Conservation (phyloP, 2,888 invertebrate species). For the Phasia obesa region DNA sequence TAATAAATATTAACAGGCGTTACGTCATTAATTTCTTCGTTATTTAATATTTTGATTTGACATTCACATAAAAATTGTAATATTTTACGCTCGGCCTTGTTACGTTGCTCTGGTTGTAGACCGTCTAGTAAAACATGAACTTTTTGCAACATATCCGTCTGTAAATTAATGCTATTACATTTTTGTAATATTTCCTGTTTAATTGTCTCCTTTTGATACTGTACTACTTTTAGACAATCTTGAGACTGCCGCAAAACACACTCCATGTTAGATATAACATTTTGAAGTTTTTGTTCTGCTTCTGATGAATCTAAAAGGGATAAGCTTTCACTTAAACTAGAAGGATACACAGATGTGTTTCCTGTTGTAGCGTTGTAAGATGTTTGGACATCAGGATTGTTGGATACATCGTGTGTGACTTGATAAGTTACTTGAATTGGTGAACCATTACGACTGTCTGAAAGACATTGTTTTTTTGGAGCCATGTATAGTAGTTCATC, state of each 20-base stretch:
- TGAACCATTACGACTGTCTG: constrained; percentile 17
- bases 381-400: background rate
- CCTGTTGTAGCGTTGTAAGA: constrained; percentile 25
- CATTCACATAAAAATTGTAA: constrained; percentile 79
- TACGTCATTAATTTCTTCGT: constrained; percentile 78
- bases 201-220: constrained; percentile 68
- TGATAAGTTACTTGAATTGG: constrained; percentile 57
- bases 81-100: constrained; percentile 78
- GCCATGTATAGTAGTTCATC: constrained; percentile 63
- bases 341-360: constrained; percentile 17
- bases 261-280: constrained; percentile 78
- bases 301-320: constrained; percentile 3
- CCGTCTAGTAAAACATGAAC: constrained; percentile 74
- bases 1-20: constrained; percentile 66
- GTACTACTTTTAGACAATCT: constrained; percentile 73
- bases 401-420: constrained; percentile 40
- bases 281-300: constrained; percentile 74
- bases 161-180: constrained; percentile 46
- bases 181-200: constrained; percentile 67
- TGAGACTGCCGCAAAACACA: constrained; percentile 77
- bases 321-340: constrained; percentile 12
- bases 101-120: constrained; percentile 72
- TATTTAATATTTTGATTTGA: constrained; percentile 78
- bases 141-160: constrained; percentile 73
- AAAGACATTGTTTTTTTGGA: constrained; percentile 52